These are phyloP conservation scores for Pseudorhombus dupliciocellatus DNA, from an alignment of 2,113 vertebrate species.

Conservation along the genomic window DNA sequence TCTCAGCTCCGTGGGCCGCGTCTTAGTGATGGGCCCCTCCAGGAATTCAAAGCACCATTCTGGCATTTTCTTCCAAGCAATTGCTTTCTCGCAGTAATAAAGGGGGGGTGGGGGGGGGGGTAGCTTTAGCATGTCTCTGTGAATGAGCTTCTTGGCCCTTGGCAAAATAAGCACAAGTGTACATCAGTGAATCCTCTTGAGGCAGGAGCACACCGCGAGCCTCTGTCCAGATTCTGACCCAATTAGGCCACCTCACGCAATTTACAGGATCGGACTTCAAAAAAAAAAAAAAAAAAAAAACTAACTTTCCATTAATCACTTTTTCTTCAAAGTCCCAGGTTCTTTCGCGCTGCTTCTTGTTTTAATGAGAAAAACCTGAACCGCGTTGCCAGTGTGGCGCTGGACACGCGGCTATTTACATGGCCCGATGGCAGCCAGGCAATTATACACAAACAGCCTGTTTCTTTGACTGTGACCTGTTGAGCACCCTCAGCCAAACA, in stretches of 20 bases:
- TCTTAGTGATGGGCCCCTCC: constrained; percentile 76
- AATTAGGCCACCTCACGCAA: constrained; percentile 62
- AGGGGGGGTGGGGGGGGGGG: constrained; percentile 51
- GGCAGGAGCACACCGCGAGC: constrained; percentile 42
- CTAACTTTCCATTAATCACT: constrained; percentile 48
- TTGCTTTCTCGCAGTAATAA: constrained; percentile 79
- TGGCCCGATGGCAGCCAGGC: not conserved
- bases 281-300: not conserved
- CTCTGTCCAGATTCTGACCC: constrained; percentile 60
- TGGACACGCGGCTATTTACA: not conserved
- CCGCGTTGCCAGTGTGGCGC: not conserved
- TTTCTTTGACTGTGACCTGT: constrained; percentile 54
- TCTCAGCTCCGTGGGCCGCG: constrained; percentile 69
- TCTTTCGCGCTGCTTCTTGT: not conserved
- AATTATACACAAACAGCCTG: constrained; percentile 6
- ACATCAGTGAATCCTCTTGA: constrained; percentile 66
- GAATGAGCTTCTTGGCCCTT: constrained; percentile 72
- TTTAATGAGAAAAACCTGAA: constrained; percentile 14
- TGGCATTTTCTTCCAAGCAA: constrained; percentile 79
- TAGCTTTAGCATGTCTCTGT: constrained; percentile 73
- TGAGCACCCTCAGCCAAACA: constrained; percentile 45
- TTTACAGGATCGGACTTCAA: constrained; percentile 39
- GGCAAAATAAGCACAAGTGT: constrained; percentile 72
- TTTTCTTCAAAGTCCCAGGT: constrained; percentile 34
- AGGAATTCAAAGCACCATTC: constrained; percentile 79